Base-by-base conservation (phyloP, 2,113 vertebrate genomes). In the Hydropotes inermis region DNA sequence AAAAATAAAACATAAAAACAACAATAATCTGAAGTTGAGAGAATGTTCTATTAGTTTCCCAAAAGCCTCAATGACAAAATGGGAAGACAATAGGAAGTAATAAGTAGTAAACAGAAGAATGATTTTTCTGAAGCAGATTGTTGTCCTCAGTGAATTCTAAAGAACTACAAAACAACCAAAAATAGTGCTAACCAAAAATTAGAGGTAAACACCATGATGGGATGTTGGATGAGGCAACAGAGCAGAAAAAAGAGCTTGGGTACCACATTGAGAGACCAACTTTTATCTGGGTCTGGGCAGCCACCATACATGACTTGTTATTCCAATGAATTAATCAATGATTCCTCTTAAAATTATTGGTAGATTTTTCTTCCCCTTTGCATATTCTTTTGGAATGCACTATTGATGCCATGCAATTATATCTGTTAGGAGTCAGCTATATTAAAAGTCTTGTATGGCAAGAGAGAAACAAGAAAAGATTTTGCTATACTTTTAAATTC, bases 401-500 rank as follows among this genome's bases (percentile, higher is more conserved):
- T 87, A 10, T 27, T 57, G 58, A 30, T n/a, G 9, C 14, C 50
- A 33, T 60, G 23, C 39, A 58, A 82, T 91, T 64, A 2, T 82
- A 78, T 82, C 39, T 90, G 33, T 47, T 83, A 97, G 67, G 36
- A 91, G 23, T 84, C 52, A 74, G 81, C 15, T 78, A 36, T 91
- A 85, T 85, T 87, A 70, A 94, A 94, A 92, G n/a, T 89, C 23
- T 93, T 96, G 58, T 90, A 7, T 21, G 5, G 45, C 79, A 97
- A 96, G 50, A 96, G 47, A 33, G 23, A 93, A 93, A 78, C 54
- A 54, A 87, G 52, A 93, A 57, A 95, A 1, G 15, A n/a, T 16
- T 57, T 87, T 64, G 95, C 89, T 97, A 85, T 64, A 96, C 90
- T 97, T 90, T 87, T 97, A 83, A 87, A 96, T 98, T 98, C 23